Percentiles rank a stretch among this genome's conserved stretches.
Evolutionary conservation across 2,888 invertebrate genomes (phyloP).

Genomic region (Psylliodes chrysocephalus): DNA sequence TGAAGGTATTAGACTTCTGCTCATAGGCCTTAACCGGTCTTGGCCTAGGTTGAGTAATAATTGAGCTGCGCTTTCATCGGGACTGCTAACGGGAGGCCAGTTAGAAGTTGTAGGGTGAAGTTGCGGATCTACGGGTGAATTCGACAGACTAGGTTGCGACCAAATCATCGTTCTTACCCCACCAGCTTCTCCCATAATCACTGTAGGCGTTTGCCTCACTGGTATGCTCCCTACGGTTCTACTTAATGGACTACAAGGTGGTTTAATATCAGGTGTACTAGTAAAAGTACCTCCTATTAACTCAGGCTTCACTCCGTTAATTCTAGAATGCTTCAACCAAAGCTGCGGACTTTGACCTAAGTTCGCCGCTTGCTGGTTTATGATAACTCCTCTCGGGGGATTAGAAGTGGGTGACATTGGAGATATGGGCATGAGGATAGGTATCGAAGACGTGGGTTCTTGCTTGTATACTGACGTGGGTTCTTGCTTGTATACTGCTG

Average conservation of each 20-base stretch:
- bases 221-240: slow-evolving; percentile 50
- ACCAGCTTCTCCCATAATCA: slow-evolving; percentile 93
- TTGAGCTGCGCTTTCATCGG: slow-evolving; percentile 72
- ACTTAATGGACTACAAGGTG: slow-evolving; percentile 52
- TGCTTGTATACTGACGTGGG: slow-evolving; percentile 48
- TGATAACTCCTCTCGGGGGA: slow-evolving; percentile 57
- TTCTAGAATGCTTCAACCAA: slow-evolving; percentile 68
- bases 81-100: slow-evolving; percentile 53
- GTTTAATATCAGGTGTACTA: slow-evolving; percentile 56
- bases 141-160: slow-evolving; percentile 68
- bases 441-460: slow-evolving; percentile 47
- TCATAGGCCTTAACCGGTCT: slow-evolving; percentile 61
- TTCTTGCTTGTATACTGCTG: slow-evolving; percentile 46
- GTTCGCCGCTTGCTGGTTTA: slow-evolving; percentile 56
- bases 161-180: slow-evolving; percentile 81
- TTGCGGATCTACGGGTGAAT: slow-evolving; percentile 56
- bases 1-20: slow-evolving; percentile 44
- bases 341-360: slow-evolving; percentile 57
- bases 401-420: slow-evolving; percentile 27
- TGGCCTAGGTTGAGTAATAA: slow-evolving; percentile 81
- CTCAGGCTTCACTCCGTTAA: slow-evolving; percentile 69
- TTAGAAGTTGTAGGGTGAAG: slow-evolving; percentile 59
- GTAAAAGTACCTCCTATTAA: slow-evolving; percentile 54
- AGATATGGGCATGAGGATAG: slow-evolving; percentile 31
- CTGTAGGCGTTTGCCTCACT: slow-evolving; percentile 80